Evolutionary conservation across 2,797 vertebrate genomes (phyloP).

Genomic region (Darevskia mixta): DNA sequence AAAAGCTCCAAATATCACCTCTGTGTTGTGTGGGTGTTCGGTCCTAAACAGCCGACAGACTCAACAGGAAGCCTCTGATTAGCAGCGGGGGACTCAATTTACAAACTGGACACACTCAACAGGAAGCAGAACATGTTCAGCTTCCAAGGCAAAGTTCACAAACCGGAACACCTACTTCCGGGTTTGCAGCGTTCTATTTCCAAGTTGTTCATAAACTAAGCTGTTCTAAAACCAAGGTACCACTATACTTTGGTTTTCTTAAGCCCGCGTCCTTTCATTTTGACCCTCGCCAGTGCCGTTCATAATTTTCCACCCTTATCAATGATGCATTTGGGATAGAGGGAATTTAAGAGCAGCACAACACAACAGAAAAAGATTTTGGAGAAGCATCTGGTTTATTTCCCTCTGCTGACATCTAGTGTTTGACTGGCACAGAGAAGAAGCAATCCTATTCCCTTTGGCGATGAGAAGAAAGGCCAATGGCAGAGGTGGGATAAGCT

Average conservation of each 20-base stretch:
- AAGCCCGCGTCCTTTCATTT: conserved; percentile 49
- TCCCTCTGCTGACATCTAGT: conserved; percentile 74
- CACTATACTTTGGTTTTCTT: conserved; percentile 27
- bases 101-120: no score
- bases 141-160: no score
- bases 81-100: no score
- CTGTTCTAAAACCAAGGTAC: no score
- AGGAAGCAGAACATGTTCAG: no score
- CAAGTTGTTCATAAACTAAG: no score
- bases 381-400: conserved; percentile 22
- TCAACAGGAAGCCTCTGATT: no score
- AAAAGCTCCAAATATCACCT: no score
- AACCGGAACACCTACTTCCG: no score
- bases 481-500: background rate
- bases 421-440: background rate
- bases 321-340: conserved; percentile 11
- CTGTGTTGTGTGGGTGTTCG: no score
- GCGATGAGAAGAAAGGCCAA: background rate
- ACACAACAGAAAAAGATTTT: fast-evolving
- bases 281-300: conserved; percentile 42
- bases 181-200: no score
- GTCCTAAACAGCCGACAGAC: no score
- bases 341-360: conserved; percentile 42
- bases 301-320: conserved; percentile 21
- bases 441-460: background rate